Base-by-base conservation (phyloP, 2,888 invertebrate genomes). In the Tinea semifulvella region DNA sequence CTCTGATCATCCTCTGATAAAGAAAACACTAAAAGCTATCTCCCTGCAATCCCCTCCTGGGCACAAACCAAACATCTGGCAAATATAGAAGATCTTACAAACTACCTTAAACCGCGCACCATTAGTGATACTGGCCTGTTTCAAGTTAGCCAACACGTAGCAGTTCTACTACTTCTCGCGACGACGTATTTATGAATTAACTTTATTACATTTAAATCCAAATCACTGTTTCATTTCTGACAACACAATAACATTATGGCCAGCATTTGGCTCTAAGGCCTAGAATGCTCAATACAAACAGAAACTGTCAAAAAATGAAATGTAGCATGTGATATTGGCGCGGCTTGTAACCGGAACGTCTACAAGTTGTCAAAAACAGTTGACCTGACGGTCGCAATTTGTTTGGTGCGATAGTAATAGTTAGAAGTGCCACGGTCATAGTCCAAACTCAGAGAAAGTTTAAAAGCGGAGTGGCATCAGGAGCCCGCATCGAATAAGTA, bases 131-230 rank as follows among this genome's bases (percentile, higher is more conserved):
- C 11, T 11, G 46, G 22, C 16, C 11, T 46, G 10, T 48, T 43
- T 22, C 40, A 44, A 36, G 27, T 40, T 3, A 52, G 51, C 26
- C 42, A 50, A 5, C 45, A 46, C 19, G 27, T 36, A 16, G 45
- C 49, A 7, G 25, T 47, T 20, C 27, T 51, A 16, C 43, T 54
- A 13, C 38, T 54, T 28, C 40, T 53, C 13, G 48, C 50, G 54
- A 18, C 43, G 52, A 43, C 47, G 55, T 38, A 46, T 54, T 8
- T 51, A 56, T 42, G 54, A 54, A 40, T 42, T 56, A 20, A 53
- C 54, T 2, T 46, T 54, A n/a, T 42, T 54, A 18, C 20, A 19
- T 45, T 47, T 39, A 19, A 46, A 35, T 46, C 43, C 26, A 13
- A 50, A 22, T 46, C 46, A 45, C 47, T 54, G 40, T 27, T 45